Percentiles rank a stretch among this genome's conserved stretches.
Evolutionary conservation across 1,140 invertebrate species (phyloP).

Genomic region (Bombus vancouverensis): DNA sequence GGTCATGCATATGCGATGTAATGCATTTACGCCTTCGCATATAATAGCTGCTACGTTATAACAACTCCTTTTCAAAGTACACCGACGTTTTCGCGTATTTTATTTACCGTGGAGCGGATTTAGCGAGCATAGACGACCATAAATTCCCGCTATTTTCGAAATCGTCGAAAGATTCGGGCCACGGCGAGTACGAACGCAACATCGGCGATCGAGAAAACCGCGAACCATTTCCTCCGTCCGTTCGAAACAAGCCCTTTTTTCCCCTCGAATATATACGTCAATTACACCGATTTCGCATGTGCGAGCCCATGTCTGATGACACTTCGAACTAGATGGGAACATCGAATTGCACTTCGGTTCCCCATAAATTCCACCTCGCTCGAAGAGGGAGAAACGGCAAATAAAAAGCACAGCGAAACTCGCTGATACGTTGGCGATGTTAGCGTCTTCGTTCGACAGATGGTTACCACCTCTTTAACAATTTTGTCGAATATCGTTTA

Average conservation of each 20-base stretch:
- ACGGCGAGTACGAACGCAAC: neutral
- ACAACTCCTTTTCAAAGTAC: slow-evolving; percentile 32
- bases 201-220: slow-evolving; percentile 7
- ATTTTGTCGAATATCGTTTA: neutral
- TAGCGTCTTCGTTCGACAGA: slow-evolving; percentile 15
- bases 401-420: neutral
- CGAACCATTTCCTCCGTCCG: neutral
- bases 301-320: slow-evolving; percentile 76
- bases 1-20: slow-evolving; percentile 51
- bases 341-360: slow-evolving; percentile 77
- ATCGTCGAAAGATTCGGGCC: neutral
- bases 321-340: slow-evolving; percentile 72
- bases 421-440: neutral
- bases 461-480: neutral
- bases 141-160: neutral
- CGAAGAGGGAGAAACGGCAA: neutral
- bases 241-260: slow-evolving; percentile 14
- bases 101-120: neutral
- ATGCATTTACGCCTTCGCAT: slow-evolving; percentile 48
- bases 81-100: slow-evolving; percentile 5
- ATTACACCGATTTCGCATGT: slow-evolving; percentile 67
- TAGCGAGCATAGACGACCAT: too few relatives aligned
- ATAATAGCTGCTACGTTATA: slow-evolving; percentile 38
- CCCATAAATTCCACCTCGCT: slow-evolving; percentile 73
- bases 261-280: slow-evolving; percentile 70